Evolutionary conservation across 53 echinoderm and acorn worm genomes (phyloP).

Genomic region (Pentamera pediparva): DNA sequence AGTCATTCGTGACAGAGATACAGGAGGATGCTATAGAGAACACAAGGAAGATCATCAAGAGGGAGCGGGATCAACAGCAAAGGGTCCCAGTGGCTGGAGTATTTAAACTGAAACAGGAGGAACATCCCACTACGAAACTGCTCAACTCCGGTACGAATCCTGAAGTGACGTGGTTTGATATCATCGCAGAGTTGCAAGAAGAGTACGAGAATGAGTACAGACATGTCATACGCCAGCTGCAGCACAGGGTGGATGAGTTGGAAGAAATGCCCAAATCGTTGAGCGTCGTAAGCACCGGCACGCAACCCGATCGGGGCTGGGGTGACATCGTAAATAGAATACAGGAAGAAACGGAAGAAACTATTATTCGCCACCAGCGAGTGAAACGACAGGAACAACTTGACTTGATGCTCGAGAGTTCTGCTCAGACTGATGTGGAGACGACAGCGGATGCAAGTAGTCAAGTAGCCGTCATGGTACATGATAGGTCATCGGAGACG

Average conservation of each 20-base stretch:
- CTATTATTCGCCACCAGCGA: neutral
- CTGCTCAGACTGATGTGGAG: slow-evolving; percentile 8
- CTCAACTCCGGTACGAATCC: slow-evolving; percentile 43
- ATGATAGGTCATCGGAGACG: neutral
- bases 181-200: slow-evolving; percentile 63
- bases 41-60: neutral
- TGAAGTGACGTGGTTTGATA: slow-evolving; percentile 48
- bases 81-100: slow-evolving; percentile 31
- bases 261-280: slow-evolving; percentile 54
- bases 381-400: slow-evolving; percentile 6
- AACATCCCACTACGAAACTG: neutral
- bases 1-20: neutral
- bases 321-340: slow-evolving; percentile 33
- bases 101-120: slow-evolving; percentile 41
- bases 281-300: slow-evolving; percentile 55
- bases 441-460: slow-evolving; percentile 1
- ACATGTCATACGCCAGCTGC: slow-evolving; percentile 63
- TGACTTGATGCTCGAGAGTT: slow-evolving; percentile 16
- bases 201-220: slow-evolving; percentile 84
- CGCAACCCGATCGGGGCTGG: slow-evolving; percentile 45
- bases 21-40: slow-evolving; percentile 20
- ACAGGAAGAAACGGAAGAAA: slow-evolving; percentile 48
- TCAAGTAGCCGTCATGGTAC: slow-evolving; percentile 5
- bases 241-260: slow-evolving; percentile 50
- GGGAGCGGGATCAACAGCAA: neutral